Conservation (phyloP, 2,797 vertebrate genomes). For the Philypnodon macrostomus region DNA sequence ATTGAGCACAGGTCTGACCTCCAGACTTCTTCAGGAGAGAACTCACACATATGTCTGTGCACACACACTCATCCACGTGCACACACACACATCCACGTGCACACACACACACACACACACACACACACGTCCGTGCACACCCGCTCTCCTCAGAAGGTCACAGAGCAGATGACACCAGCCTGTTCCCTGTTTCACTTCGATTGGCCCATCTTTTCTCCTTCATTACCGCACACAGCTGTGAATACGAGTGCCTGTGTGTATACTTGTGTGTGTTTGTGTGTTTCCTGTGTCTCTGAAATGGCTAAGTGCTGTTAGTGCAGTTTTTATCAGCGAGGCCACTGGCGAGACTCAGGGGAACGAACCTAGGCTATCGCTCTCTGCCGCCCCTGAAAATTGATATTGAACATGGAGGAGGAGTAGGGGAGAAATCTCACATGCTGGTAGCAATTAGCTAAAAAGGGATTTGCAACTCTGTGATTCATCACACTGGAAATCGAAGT, state of each 20-base stretch:
- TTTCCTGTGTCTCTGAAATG: conserved; percentile 76
- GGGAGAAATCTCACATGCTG: conserved; percentile 89
- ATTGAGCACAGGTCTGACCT: conserved; percentile 78
- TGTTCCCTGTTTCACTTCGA: conserved; percentile 73
- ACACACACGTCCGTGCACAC: conserved; percentile 14
- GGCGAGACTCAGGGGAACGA: conserved; percentile 84
- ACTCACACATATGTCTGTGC: conserved; percentile 24
- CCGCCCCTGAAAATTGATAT: conserved; percentile 99
- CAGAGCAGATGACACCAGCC: conserved; percentile 69
- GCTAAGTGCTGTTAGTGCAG: conserved; percentile 92
- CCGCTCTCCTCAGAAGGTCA: conserved; percentile 80
- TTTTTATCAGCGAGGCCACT: conserved; percentile 87
- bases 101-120: conserved; percentile 35
- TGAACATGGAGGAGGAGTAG: conserved; percentile 86
- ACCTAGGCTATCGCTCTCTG: conserved; percentile 85
- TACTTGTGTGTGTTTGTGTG: conserved; percentile 38
- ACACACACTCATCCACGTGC: no score
- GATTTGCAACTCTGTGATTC: conserved; percentile 95
- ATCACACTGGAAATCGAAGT: conserved; percentile 92
- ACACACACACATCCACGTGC: conserved; percentile 10
- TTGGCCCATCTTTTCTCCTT: conserved; percentile 81
- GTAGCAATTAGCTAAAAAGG: conserved; percentile 99
- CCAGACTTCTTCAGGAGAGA: conserved; percentile 72
- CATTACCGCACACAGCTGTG: conserved; percentile 83
- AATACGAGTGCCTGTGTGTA: conserved; percentile 75